Evolutionary conservation across 1,140 invertebrate species (phyloP).

Genomic region (Subanguina moxae): DNA sequence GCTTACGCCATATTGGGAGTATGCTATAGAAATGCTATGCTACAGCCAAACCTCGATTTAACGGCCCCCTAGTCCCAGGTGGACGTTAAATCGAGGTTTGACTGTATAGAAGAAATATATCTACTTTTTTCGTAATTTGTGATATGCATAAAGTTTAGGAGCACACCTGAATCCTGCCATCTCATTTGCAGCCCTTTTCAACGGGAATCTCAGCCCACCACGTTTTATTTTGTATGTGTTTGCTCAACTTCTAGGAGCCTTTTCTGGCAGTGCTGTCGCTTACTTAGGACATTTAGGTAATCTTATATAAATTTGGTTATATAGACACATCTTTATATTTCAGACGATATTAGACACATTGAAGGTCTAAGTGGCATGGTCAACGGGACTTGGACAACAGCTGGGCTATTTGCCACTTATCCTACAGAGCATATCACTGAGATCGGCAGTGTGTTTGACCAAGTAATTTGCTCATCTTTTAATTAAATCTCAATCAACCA

Average conservation of each 20-base stretch:
- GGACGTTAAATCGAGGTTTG: no score
- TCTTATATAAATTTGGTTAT: no score
- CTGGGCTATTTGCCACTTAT: constrained; percentile 67
- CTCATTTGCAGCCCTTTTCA: constrained; percentile 62
- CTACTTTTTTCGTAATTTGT: no score
- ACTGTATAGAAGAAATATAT: background rate
- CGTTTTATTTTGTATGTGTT: constrained; percentile 63
- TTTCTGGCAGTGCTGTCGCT: constrained; percentile 62
- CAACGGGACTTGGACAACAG: constrained; percentile 60
- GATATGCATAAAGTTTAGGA: no score
- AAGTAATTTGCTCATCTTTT: constrained; percentile 57
- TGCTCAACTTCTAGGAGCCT: constrained; percentile 66
- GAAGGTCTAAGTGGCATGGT: constrained; percentile 60
- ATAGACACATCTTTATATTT: constrained; percentile 18
- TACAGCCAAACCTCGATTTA: no score
- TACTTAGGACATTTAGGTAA: constrained; percentile 64
- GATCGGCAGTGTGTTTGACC: constrained; percentile 62
- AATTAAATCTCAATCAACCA: background rate
- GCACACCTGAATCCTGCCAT: constrained; percentile 67
- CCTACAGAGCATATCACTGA: constrained; percentile 62
- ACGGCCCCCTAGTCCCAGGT: no score
- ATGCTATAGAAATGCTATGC: no score
- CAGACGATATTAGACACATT: constrained; percentile 56
- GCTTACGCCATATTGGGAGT: no score
- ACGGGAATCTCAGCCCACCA: constrained; percentile 54